Percentiles rank a stretch among this genome's conserved stretches.
phyloP scores from a whole-genome alignment of 2,797 vertebrate species.

The Gymnoscopelus microlampas region DNA sequence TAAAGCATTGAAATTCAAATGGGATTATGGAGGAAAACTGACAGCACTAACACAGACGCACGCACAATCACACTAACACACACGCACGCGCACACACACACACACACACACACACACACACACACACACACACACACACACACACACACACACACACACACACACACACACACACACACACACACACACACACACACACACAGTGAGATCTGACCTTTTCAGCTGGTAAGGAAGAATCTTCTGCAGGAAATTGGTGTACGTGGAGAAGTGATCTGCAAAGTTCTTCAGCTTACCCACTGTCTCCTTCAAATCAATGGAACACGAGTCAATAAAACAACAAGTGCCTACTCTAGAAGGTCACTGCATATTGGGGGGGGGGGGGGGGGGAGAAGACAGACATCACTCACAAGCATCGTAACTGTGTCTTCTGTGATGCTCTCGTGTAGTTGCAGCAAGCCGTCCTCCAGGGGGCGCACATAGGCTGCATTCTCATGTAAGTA shows the following conservation, averaged over 20 bases:
- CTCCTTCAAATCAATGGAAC: constrained; percentile 82
- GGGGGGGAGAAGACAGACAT: no score
- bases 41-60: no score
- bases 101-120: constrained; percentile 19
- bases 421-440: constrained; percentile 96
- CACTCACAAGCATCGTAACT: constrained; percentile 90
- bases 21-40: no score
- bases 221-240: constrained; percentile 98
- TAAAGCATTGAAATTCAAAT: no score
- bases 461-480: constrained; percentile 96
- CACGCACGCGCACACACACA: neutral
- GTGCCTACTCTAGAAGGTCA: no score
- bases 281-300: constrained; percentile 91
- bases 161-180: constrained; percentile 5
- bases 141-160: neutral
- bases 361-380: no score
- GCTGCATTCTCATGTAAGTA: constrained; percentile 96
- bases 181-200: constrained; percentile 14
- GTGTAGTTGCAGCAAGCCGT: constrained; percentile 91
- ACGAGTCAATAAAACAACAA: constrained; percentile 4
- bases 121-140: constrained; percentile 11
- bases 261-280: constrained; percentile 90
- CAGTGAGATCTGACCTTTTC: constrained; percentile 86
- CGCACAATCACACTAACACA: no score
- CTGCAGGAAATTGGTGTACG: constrained; percentile 90